Evolutionary conservation across 2,888 invertebrate species (phyloP).

Genomic region (Carpatolechia fugitivella): DNA sequence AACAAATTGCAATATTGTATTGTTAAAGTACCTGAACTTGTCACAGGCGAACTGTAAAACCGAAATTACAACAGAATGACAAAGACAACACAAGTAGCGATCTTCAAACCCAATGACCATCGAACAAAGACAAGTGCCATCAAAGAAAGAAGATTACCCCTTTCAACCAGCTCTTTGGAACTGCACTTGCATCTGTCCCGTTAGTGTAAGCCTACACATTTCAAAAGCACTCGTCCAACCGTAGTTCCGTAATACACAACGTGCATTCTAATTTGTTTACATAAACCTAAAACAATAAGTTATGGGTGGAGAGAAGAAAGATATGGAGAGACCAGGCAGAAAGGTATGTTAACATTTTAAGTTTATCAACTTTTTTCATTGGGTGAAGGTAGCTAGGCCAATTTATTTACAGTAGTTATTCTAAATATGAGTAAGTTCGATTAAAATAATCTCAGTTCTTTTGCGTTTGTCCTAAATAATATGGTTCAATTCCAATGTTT

Average conservation of each 20-base stretch:
- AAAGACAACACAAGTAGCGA: background rate
- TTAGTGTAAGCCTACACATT: conserved; percentile 14
- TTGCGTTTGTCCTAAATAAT: too few relatives aligned
- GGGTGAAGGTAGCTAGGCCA: too few relatives aligned
- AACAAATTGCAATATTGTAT: too few relatives aligned
- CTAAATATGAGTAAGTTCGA: too few relatives aligned
- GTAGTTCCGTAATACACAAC: conserved; percentile 31
- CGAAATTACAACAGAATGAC: background rate
- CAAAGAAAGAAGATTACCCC: conserved; percentile 8
- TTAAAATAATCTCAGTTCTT: too few relatives aligned
- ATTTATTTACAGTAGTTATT: too few relatives aligned
- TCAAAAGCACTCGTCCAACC: conserved; percentile 24
- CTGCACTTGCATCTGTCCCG: conserved; percentile 61
- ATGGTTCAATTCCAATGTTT: too few relatives aligned
- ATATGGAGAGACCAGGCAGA: conserved; percentile 25
- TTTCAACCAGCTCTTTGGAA: conserved; percentile 35
- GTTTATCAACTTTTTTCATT: too few relatives aligned
- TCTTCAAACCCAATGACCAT: conserved; percentile 17
- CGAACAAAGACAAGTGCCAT: background rate
- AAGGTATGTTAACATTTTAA: background rate
- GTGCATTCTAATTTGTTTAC: conserved; percentile 55
- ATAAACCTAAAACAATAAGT: conserved; percentile 58
- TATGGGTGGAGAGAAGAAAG: conserved; percentile 25
- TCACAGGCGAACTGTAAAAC: background rate
- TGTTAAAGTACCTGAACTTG: background rate